Conservation (phyloP, 2,113 vertebrate species). For the Fukomys damarensis region DNA sequence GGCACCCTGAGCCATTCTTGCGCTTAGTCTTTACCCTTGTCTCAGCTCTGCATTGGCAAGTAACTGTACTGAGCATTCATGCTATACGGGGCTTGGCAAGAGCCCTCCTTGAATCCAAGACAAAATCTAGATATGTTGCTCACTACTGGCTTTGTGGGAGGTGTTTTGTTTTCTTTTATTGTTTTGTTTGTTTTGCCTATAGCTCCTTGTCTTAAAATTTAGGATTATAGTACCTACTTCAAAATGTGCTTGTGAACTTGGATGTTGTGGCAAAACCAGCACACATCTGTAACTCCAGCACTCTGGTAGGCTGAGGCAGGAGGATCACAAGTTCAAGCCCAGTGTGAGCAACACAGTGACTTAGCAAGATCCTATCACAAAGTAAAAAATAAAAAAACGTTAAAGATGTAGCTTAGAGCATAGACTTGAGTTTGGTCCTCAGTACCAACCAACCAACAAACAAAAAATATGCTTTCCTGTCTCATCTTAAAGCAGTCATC, state of each 20-base stretch:
- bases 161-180: not conserved
- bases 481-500: not conserved
- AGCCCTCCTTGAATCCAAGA: not conserved
- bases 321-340: not conserved
- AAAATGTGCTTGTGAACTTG: not conserved
- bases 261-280: not conserved
- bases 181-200: not conserved
- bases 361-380: not conserved
- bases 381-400: not conserved
- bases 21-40: not conserved
- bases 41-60: not conserved
- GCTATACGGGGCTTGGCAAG: not conserved
- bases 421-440: not conserved
- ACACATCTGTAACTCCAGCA: not conserved
- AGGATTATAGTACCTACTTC: not conserved
- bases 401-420: not conserved
- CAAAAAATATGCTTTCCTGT: not conserved
- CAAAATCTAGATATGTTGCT: not conserved
- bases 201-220: not conserved
- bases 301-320: not conserved
- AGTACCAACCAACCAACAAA: not conserved
- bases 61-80: not conserved
- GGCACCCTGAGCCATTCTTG: not conserved
- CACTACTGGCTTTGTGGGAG: no score
- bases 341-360: not conserved